Base-by-base conservation (phyloP, 2,797 vertebrate genomes). In the Rhodeus uyekii region DNA sequence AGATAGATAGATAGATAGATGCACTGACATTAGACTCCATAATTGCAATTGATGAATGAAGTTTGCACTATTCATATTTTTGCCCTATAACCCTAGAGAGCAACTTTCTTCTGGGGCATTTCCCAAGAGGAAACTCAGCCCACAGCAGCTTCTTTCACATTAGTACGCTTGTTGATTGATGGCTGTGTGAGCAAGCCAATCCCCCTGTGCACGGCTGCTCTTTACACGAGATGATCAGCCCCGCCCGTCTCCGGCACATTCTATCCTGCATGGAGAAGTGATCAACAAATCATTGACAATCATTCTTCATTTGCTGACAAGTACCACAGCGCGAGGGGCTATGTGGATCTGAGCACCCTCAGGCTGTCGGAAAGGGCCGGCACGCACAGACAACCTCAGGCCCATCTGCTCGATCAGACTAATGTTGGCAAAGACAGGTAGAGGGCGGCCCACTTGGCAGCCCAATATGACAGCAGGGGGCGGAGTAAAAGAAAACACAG, bases 1-100 rank as follows among this genome's bases (percentile, higher is more conserved):
- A 55, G 53, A 42, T 42, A 42, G 39, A 42, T 42, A 42, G 39
- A 42, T 42, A 42, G 39, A 42, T 13, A 42, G 39, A 42, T 42
- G 75, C 73, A 85, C 80, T 87, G 85, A 90, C 86, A 86, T 87
- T 82, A 80, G 80, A 86, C 87, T 83, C 55, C 84, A 67, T 90
- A 87, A 92, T 91, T 89, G 85, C 89, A 82, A 88, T 76, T 92
- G 86, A 93, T 92, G 89, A 88, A 93, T 91, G 91, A 91, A 88
- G 79, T 80, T 61, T 68, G 77, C 53, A 85, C 87, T 93, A 91
- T 91, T 93, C 91, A 91, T 92, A 91, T 86, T 84, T 76, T 1
- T 65, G 32, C 53, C 65, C 85, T 63, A 64, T 82, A 86, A 86
- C 86, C 82, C 82, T 8, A 67, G 80, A 44, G 63, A 77, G 29